phyloP scores from a whole-genome alignment of 2,888 invertebrate genomes.

The Sinodicranocentrus sp. region DNA sequence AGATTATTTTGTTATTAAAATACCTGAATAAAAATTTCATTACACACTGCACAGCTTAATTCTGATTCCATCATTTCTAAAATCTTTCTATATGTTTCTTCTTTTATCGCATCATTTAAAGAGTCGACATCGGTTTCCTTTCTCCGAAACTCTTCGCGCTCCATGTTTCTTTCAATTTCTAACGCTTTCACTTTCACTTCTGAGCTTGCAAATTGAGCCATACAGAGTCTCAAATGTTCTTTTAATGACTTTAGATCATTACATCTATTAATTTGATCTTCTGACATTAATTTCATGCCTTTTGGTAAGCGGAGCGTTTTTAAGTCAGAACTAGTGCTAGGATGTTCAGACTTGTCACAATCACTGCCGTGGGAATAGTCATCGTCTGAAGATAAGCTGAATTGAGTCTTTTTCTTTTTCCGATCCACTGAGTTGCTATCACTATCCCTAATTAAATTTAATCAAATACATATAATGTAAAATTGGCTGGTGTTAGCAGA shows the following conservation, averaged over 20 bases:
- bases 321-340: not conserved
- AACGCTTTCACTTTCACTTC: constrained; percentile 79
- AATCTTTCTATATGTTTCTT: constrained; percentile 79
- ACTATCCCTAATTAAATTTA: constrained; percentile 13
- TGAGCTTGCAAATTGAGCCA: constrained; percentile 58
- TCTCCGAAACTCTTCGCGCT: constrained; percentile 24
- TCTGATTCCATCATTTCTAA: constrained; percentile 84
- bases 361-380: constrained; percentile 2
- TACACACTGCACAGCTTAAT: constrained; percentile 87
- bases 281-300: not conserved
- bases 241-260: constrained; percentile 20
- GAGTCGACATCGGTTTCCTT: constrained; percentile 70
- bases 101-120: constrained; percentile 69
- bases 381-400: constrained; percentile 16
- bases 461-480: not conserved
- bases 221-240: not conserved
- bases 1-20: not conserved
- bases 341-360: not conserved
- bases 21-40: constrained; percentile 84
- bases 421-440: constrained; percentile 9
- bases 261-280: constrained; percentile 36
- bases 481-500: not conserved
- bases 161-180: constrained; percentile 80
- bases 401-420: constrained; percentile 20
- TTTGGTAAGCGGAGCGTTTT: constrained; percentile 1